These are phyloP conservation scores for Holacanthus passer DNA, from an alignment of 2,113 vertebrate genomes.

Conservation along the genomic window DNA sequence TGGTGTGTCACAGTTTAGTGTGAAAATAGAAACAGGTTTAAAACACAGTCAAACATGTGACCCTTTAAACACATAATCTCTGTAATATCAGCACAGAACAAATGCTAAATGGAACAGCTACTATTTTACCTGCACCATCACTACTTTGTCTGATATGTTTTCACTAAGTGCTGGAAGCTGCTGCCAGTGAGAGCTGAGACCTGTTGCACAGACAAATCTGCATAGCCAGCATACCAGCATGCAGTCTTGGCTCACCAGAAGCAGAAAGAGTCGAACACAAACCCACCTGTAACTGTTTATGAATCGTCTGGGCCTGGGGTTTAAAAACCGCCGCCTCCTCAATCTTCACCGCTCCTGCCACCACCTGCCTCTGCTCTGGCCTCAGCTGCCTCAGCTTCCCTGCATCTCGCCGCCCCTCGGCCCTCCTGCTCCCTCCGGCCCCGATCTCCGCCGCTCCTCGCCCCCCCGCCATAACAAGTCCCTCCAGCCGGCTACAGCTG, in stretches of 20 bases:
- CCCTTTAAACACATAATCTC: background rate
- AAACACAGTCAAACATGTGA: constrained; percentile 21
- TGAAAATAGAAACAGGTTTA: constrained; percentile 35
- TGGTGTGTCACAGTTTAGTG: background rate
- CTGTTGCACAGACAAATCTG: constrained; percentile 54
- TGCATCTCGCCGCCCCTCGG: background rate
- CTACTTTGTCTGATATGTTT: constrained; percentile 42
- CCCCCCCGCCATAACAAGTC: constrained; percentile 57
- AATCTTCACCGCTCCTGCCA: constrained; percentile 28
- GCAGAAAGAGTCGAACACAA: constrained; percentile 21
- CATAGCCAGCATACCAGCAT: constrained; percentile 54
- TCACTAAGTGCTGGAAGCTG: constrained; percentile 31
- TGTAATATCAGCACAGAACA: background rate
- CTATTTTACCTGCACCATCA: constrained; percentile 15
- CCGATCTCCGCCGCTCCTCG: constrained; percentile 31
- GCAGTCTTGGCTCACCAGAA: constrained; percentile 36
- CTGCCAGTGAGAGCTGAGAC: constrained; percentile 39
- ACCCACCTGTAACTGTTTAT: constrained; percentile 72
- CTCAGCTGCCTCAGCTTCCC: constrained; percentile 22
- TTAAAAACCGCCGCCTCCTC: constrained; percentile 44
- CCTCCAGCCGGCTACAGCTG: constrained; percentile 41
- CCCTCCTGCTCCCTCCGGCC: background rate
- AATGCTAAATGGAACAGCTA: background rate
- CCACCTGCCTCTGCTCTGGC: constrained; percentile 9
- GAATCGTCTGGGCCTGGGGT: constrained; percentile 41